Percentiles rank a stretch among this genome's conserved stretches.
Conservation (phyloP, 2,888 invertebrate genomes). For the Epinotia nisella region DNA sequence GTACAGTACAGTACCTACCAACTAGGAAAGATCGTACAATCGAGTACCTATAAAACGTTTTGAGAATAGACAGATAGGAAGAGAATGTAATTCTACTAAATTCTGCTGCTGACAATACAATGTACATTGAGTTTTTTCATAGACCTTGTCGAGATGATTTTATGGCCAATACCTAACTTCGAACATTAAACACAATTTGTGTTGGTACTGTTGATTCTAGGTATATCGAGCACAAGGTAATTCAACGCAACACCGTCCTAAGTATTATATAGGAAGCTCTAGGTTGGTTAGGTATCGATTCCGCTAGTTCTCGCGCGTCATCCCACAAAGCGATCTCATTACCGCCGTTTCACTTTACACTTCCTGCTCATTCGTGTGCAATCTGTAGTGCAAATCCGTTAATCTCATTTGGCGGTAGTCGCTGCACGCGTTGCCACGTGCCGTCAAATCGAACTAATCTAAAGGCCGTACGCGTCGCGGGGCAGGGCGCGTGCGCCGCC, state of each 20-base stretch:
- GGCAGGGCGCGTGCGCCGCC: constrained; percentile 76
- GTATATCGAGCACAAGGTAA: not conserved
- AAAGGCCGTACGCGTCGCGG: constrained; percentile 77
- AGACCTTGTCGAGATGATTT: too few species aligned
- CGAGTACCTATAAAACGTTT: too few species aligned
- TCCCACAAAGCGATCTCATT: constrained; percentile 79
- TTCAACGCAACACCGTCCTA: not conserved
- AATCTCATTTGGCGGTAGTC: constrained; percentile 82
- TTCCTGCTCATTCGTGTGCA: constrained; percentile 84
- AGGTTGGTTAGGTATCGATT: constrained; percentile 32
- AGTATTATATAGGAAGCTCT: too few species aligned
- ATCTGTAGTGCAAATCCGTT: constrained; percentile 85
- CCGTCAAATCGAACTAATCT: constrained; percentile 82
- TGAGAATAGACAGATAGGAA: too few species aligned
- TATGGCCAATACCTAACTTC: not conserved
- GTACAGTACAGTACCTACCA: not conserved
- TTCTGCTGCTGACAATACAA: not conserved
- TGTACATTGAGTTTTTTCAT: too few species aligned
- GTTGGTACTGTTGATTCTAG: not conserved
- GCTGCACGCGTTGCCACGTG: constrained; percentile 82
- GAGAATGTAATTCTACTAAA: not conserved
- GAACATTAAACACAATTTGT: not conserved
- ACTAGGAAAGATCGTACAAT: not conserved
- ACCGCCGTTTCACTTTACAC: constrained; percentile 84
- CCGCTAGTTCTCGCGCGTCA: constrained; percentile 52